These are phyloP conservation scores for Lepidocolaptes lacrymiger DNA, from an alignment of 2,797 vertebrate genomes.

Conservation along the genomic window DNA sequence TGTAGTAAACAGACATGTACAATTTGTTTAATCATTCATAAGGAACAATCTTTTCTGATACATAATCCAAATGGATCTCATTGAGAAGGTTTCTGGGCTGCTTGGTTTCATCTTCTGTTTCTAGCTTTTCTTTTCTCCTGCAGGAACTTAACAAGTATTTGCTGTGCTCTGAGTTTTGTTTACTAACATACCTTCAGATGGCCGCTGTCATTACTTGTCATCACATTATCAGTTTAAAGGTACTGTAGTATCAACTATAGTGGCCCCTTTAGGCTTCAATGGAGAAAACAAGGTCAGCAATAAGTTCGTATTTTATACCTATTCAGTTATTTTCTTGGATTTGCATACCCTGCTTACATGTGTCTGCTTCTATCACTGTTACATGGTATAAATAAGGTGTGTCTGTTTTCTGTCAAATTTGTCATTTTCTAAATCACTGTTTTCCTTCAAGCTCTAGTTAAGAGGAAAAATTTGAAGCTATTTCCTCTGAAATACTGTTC, in stretches of 20 bases:
- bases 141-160: background rate
- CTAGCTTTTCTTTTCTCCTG: background rate
- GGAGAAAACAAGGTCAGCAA: background rate
- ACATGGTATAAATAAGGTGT: background rate
- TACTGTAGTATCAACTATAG: background rate
- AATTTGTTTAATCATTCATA: background rate
- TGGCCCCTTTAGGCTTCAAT: background rate
- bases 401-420: background rate
- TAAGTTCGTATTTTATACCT: background rate
- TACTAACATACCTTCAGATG: background rate
- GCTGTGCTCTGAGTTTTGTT: background rate
- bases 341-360: background rate
- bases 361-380: background rate
- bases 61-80: background rate
- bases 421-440: background rate
- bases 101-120: background rate
- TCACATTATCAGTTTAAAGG: background rate
- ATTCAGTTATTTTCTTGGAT: background rate
- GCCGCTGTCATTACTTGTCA: background rate
- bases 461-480: background rate
- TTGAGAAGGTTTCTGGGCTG: background rate
- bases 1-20: background rate
- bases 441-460: background rate
- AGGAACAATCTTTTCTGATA: background rate
- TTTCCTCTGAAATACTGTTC: background rate